These are phyloP conservation scores for Strigamia maritima DNA, from an alignment of 2,888 invertebrate species.

Conservation along the genomic window DNA sequence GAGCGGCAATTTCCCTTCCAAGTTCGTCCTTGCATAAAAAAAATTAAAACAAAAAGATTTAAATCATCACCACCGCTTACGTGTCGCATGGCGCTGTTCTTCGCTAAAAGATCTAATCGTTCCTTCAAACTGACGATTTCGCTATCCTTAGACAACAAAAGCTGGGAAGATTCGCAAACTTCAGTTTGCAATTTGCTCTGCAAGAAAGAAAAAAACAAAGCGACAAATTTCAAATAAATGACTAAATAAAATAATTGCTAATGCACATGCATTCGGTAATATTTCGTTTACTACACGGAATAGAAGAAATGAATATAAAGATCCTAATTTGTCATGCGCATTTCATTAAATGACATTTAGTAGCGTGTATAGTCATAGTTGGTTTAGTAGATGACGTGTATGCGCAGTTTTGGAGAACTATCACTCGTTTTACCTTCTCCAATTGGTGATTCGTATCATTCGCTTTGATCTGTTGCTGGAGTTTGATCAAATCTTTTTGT, in stretches of 20 bases:
- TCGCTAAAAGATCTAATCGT: constrained; percentile 22
- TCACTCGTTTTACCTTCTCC: constrained; percentile 42
- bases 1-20: neutral
- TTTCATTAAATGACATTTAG: neutral
- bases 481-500: constrained; percentile 49
- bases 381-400: constrained; percentile 8
- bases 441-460: neutral
- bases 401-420: neutral
- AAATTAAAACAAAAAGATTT: neutral
- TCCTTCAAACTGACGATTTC: neutral
- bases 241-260: neutral
- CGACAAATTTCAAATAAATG: too few relatives aligned
- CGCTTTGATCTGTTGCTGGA: constrained; percentile 48
- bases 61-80: neutral
- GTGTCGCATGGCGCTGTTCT: constrained; percentile 31
- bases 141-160: neutral
- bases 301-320: neutral
- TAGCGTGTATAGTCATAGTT: neutral
- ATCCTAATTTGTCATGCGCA: neutral
- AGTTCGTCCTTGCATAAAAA: neutral
- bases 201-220: neutral
- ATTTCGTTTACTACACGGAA: neutral
- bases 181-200: neutral
- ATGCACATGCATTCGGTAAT: neutral
- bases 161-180: neutral